Percentiles rank a stretch among this genome's conserved stretches.
Evolutionary conservation across 1,140 invertebrate genomes (phyloP).

Genomic region (Ceratina australensis): DNA sequence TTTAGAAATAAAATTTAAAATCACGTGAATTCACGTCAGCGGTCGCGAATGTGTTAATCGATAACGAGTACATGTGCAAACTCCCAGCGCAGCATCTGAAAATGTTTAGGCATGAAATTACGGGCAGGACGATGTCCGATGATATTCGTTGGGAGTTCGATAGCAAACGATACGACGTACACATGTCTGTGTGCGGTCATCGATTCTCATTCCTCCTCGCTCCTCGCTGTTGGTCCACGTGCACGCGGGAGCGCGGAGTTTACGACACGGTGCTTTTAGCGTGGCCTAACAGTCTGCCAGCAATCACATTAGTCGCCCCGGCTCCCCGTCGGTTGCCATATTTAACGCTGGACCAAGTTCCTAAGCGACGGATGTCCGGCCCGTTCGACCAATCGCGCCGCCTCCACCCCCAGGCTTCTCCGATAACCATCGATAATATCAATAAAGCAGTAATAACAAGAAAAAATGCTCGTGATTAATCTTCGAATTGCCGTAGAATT

Average conservation of each 20-base stretch:
- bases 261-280: constrained; percentile 68
- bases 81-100: neutral
- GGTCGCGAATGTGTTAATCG: too few species aligned
- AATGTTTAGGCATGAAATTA: constrained; percentile 31
- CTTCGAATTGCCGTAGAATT: too few species aligned
- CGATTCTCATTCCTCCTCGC: neutral
- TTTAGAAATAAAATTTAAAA: too few species aligned
- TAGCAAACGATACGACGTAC: constrained; percentile 42
- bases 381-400: constrained; percentile 52
- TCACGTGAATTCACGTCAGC: too few species aligned
- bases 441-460: neutral
- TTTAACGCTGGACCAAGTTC: constrained; percentile 65
- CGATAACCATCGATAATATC: constrained; percentile 29
- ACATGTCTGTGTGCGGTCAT: constrained; percentile 32
- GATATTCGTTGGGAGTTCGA: constrained; percentile 43
- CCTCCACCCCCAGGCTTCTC: constrained; percentile 22
- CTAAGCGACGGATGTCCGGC: constrained; percentile 60
- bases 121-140: neutral
- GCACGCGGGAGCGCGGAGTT: constrained; percentile 52
- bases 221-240: neutral
- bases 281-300: constrained; percentile 66
- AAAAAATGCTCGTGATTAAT: neutral
- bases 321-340: constrained; percentile 57
- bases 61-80: neutral
- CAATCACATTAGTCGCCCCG: constrained; percentile 68